phyloP scores from a whole-genome alignment of 2,888 invertebrate genomes.

The Ornithoptera alexandrae region DNA sequence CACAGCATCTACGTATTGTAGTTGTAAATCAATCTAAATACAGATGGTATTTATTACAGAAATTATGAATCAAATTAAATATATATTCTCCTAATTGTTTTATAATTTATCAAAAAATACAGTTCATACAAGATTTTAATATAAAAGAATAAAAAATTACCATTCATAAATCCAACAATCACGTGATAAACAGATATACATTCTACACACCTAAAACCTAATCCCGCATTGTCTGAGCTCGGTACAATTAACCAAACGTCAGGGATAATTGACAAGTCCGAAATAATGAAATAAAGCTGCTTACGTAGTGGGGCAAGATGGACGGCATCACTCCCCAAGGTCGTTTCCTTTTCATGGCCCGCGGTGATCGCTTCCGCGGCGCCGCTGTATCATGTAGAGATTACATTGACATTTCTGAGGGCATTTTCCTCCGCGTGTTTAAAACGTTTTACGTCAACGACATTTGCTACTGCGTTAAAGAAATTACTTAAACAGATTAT shows the following conservation, averaged over 20 bases:
- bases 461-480: not conserved
- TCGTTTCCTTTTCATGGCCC: constrained; percentile 21
- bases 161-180: too few species aligned
- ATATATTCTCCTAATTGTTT: too few species aligned
- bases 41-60: too few species aligned
- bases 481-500: too few species aligned
- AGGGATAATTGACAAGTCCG: constrained; percentile 20
- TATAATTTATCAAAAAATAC: too few species aligned
- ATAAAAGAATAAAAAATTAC: too few species aligned
- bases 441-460: not conserved
- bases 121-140: too few species aligned
- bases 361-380: constrained; percentile 15
- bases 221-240: not conserved
- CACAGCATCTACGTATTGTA: too few species aligned
- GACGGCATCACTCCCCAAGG: constrained; percentile 15
- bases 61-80: too few species aligned
- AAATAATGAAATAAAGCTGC: constrained; percentile 18
- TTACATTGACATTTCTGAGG: constrained; percentile 24
- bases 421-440: constrained; percentile 1
- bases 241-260: constrained; percentile 22
- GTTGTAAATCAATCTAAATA: too few species aligned
- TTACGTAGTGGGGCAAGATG: constrained; percentile 8
- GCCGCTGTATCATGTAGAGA: constrained; percentile 11
- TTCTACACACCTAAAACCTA: not conserved
- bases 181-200: not conserved